These are phyloP conservation scores for Petrophora chlorosata DNA, from an alignment of 2,888 invertebrate species.

Conservation along the genomic window DNA sequence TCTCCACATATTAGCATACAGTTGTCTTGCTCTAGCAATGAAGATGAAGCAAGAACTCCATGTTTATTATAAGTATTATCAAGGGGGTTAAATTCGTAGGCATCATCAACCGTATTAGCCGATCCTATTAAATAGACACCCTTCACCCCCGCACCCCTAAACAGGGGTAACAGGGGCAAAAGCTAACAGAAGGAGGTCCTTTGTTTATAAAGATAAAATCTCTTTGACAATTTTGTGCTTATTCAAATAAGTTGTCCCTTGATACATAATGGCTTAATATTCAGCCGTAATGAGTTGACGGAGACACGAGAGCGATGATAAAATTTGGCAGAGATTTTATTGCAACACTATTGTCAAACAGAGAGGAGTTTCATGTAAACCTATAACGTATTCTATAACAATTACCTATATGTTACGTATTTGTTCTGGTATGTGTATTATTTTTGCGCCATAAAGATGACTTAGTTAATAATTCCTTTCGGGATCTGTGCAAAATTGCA, in stretches of 20 bases:
- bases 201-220: constrained; percentile 83
- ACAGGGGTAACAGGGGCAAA: constrained; percentile 68
- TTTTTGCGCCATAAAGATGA: no score
- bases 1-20: constrained; percentile 28
- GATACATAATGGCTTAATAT: constrained; percentile 75
- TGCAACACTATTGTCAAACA: background rate
- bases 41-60: constrained; percentile 44
- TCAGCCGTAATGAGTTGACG: constrained; percentile 47
- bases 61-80: constrained; percentile 74
- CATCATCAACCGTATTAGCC: constrained; percentile 80
- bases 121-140: constrained; percentile 77
- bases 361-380: no score
- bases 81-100: constrained; percentile 73
- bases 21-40: constrained; percentile 31
- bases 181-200: constrained; percentile 78
- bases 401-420: no score
- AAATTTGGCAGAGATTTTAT: constrained; percentile 13
- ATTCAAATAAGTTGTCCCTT: constrained; percentile 80
- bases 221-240: constrained; percentile 83
- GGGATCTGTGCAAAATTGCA: no score
- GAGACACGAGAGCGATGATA: no score
- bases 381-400: no score
- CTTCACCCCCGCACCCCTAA: constrained; percentile 53
- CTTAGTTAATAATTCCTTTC: no score
- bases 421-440: no score